These are phyloP conservation scores for Halcyon badia DNA, from an alignment of 2,797 vertebrate species.

Conservation along the genomic window DNA sequence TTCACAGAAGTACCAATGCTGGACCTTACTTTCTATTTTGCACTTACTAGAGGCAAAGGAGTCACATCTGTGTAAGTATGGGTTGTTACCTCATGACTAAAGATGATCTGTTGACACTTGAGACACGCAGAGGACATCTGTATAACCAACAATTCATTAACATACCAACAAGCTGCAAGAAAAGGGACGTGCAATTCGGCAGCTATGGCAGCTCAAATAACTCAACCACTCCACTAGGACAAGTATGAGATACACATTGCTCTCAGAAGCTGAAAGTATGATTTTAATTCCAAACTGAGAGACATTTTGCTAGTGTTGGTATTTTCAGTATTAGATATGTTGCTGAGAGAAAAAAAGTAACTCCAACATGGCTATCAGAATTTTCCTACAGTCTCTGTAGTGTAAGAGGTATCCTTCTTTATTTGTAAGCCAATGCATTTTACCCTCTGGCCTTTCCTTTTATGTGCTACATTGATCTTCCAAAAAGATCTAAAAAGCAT, in stretches of 20 bases:
- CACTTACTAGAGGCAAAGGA: background rate
- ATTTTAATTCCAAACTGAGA: background rate
- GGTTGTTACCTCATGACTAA: background rate
- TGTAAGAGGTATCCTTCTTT: background rate
- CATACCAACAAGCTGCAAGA: background rate
- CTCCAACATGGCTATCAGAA: background rate
- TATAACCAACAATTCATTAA: background rate
- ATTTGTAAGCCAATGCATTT: background rate
- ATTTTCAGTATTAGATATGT: background rate
- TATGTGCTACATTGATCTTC: background rate
- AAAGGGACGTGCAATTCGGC: background rate
- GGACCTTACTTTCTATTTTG: background rate
- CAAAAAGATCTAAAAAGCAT: background rate
- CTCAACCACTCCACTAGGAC: background rate
- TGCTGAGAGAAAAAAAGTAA: background rate
- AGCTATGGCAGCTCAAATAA: background rate
- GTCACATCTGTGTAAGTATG: background rate
- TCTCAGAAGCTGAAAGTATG: background rate
- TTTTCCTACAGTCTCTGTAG: background rate
- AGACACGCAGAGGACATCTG: background rate
- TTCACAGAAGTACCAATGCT: background rate
- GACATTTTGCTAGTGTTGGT: background rate
- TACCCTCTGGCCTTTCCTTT: background rate
- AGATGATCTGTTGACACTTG: background rate
- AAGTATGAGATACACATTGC: background rate